Percentiles rank a stretch among this genome's conserved stretches.
Conservation (phyloP, 2,888 invertebrate species). For the Drosophila paramelanica region DNA sequence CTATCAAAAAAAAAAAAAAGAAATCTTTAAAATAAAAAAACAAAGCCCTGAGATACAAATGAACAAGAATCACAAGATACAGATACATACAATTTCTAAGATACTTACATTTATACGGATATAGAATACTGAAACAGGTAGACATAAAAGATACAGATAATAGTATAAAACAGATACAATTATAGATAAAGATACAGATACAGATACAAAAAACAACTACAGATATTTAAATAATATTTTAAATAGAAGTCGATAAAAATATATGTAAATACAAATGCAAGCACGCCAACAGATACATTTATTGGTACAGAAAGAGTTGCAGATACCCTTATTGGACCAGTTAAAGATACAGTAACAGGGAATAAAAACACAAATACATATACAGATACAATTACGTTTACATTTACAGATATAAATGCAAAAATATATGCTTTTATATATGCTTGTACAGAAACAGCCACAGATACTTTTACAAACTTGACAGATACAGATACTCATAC, state of each 20-base stretch:
- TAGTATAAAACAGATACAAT: not conserved
- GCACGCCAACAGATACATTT: not conserved
- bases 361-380: no score
- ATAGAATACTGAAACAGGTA: not conserved
- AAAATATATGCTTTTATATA: not conserved
- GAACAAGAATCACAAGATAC: conserved; percentile 22
- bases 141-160: not conserved
- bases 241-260: not conserved
- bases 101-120: not conserved
- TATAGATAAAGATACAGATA: not conserved
- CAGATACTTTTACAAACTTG: not conserved
- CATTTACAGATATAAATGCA: not conserved
- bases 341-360: not conserved
- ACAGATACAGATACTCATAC: not conserved
- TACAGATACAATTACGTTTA: no score
- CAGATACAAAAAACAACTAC: not conserved
- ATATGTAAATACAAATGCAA: not conserved
- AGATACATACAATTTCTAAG: not conserved
- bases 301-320: not conserved
- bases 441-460: not conserved
- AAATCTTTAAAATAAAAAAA: conserved; percentile 1
- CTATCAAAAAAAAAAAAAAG: conserved; percentile 1
- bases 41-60: conserved; percentile 5
- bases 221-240: not conserved
- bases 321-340: not conserved